phyloP scores from a whole-genome alignment of 64 coral and sea anemone species.

The Stichodactyla helianthus region DNA sequence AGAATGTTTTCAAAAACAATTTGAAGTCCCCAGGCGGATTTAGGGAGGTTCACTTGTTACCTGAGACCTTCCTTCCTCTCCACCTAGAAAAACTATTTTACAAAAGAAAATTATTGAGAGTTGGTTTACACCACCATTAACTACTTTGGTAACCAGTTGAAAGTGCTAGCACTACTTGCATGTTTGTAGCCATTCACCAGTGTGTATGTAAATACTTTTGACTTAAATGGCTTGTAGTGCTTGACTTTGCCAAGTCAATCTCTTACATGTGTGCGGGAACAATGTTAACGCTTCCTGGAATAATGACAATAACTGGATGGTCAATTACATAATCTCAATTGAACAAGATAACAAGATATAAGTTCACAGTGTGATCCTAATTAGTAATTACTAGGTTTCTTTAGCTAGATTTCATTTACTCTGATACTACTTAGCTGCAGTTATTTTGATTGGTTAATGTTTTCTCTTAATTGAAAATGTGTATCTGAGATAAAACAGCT shows the following conservation, averaged over 20 bases:
- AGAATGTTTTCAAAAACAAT: no score
- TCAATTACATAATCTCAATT: neutral
- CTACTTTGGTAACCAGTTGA: no score
- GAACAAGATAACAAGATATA: neutral
- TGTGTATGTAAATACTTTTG: no score
- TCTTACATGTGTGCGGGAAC: neutral
- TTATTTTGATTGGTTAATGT: neutral
- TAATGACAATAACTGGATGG: neutral
- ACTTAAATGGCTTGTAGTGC: neutral
- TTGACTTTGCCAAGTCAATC: neutral
- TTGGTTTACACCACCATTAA: no score
- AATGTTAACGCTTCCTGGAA: slow-evolving; percentile 4
- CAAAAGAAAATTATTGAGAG: no score
- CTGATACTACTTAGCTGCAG: neutral
- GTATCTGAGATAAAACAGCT: neutral
- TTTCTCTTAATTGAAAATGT: neutral
- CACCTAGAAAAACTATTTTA: no score
- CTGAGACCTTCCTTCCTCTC: no score
- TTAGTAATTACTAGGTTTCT: neutral
- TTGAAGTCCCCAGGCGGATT: no score
- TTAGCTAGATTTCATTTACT: neutral
- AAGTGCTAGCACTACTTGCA: no score
- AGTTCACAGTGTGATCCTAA: neutral
- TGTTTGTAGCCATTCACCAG: no score
- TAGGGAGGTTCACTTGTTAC: no score